Percentiles rank a stretch among this genome's conserved stretches.
These are phyloP conservation scores for Tolmerus cingulatus DNA, from an alignment of 2,888 invertebrate species.

Conservation along the genomic window DNA sequence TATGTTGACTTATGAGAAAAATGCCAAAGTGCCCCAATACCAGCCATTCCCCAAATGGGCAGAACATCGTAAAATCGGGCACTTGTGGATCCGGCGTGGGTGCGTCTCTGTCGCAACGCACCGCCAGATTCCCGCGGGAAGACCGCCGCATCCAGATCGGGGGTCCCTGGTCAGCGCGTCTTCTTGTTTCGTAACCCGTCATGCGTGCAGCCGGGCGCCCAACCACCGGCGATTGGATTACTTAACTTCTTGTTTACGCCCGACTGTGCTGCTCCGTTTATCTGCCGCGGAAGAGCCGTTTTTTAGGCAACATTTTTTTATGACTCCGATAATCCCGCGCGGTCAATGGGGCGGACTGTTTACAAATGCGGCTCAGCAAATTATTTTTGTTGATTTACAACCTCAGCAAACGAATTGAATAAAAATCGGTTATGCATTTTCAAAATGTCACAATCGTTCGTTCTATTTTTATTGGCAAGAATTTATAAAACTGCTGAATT, in stretches of 20 bases:
- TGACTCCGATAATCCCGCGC: background rate
- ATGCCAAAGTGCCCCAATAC: background rate
- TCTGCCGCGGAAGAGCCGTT: background rate
- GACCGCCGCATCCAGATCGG: background rate
- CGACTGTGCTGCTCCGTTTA: background rate
- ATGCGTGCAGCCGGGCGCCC: background rate
- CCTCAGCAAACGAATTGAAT: background rate
- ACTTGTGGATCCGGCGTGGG: slow-evolving; percentile 5
- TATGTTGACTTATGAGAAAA: background rate
- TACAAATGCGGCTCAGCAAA: background rate
- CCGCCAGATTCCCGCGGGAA: background rate
- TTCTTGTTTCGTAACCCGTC: background rate
- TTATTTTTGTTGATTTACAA: background rate
- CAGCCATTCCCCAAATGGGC: background rate
- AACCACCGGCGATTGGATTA: background rate
- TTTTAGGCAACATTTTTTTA: background rate
- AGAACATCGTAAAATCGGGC: background rate
- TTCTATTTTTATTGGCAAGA: background rate
- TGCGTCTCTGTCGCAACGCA: slow-evolving; percentile 6
- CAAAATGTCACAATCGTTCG: background rate
- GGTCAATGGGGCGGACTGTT: background rate
- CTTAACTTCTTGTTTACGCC: background rate
- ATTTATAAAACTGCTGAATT: background rate
- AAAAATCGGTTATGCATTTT: background rate
- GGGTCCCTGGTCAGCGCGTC: background rate